Evolutionary conservation across 2,888 invertebrate species (phyloP).

Genomic region (Octonoba sinensis): DNA sequence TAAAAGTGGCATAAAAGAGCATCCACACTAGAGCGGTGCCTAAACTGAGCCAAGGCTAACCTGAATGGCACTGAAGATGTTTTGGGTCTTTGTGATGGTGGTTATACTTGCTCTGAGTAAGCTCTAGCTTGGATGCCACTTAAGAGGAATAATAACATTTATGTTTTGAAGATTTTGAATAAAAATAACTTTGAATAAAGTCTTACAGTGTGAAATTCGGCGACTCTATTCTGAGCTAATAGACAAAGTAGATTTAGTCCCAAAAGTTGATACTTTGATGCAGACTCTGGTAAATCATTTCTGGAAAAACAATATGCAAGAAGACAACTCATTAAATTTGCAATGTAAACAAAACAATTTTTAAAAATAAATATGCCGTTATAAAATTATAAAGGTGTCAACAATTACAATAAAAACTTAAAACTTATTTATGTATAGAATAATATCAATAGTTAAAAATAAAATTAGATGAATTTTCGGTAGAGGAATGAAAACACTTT

Average conservation of each 20-base stretch:
- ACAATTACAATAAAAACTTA: constrained; percentile 13
- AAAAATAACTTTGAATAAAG: neutral
- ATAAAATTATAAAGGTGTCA: neutral
- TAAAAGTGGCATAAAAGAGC: no score
- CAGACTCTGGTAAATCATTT: constrained; percentile 87
- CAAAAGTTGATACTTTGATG: constrained; percentile 92
- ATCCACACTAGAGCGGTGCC: no score
- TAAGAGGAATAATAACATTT: no score
- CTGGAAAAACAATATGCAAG: constrained; percentile 73
- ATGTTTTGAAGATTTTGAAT: constrained; percentile 2
- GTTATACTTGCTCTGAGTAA: no score
- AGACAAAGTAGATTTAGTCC: constrained; percentile 94
- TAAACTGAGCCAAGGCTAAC: no score
- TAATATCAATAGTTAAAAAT: no score
- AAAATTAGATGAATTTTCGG: no score
- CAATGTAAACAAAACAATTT: neutral
- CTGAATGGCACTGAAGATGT: no score
- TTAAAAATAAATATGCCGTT: neutral
- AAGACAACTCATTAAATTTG: neutral
- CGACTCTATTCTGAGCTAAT: constrained; percentile 94
- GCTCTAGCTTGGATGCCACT: no score
- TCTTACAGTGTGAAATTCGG: constrained; percentile 92
- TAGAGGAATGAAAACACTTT: no score
- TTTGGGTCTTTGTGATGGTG: no score
- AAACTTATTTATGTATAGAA: no score